Evolutionary conservation across 2,797 vertebrate species (phyloP).

Genomic region (Acanthis flammea): DNA sequence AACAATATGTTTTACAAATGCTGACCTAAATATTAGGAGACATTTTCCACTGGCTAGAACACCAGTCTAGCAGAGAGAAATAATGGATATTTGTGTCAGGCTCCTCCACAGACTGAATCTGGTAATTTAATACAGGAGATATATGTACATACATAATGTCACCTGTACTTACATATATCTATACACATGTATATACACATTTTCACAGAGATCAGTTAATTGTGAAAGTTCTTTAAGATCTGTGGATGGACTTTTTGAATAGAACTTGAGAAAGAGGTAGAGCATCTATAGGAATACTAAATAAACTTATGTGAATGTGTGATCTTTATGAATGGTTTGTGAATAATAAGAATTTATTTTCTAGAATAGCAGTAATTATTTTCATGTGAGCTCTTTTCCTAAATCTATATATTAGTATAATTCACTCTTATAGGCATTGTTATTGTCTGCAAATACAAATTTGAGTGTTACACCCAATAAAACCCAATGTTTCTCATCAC

Average conservation of each 20-base stretch:
- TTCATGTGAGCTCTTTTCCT: background rate
- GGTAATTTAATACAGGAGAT: background rate
- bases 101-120: background rate
- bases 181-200: fast-evolving
- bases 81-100: background rate
- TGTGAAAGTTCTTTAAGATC: background rate
- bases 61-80: background rate
- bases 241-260: background rate
- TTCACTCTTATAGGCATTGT: background rate
- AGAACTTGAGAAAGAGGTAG: background rate
- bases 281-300: background rate
- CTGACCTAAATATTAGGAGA: background rate
- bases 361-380: background rate
- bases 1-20: background rate
- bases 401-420: background rate
- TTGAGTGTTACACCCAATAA: fast-evolving
- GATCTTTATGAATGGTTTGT: background rate
- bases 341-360: background rate
- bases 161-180: background rate
- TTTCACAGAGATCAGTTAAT: background rate
- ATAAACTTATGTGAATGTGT: background rate
- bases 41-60: background rate
- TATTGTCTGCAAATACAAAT: background rate
- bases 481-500: background rate
- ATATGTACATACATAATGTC: background rate